Evolutionary conservation across 2,888 invertebrate species (phyloP), one percentile per base, ranked within the genome.

Genomic region (Clostera curtula): DNA sequence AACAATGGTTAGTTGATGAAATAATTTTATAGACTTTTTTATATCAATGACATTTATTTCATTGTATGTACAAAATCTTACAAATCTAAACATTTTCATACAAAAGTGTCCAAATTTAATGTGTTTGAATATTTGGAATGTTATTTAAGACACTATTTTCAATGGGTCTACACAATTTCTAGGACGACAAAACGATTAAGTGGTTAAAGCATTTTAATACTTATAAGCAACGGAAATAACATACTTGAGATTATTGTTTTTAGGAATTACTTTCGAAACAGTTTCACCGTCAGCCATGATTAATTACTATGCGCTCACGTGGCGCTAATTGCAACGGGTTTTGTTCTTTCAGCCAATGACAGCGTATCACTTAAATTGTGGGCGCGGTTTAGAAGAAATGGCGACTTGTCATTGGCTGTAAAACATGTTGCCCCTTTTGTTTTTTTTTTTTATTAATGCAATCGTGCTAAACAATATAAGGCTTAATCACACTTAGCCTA

Each of bases 21-120:
- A n/a, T n/a, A n/a, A n/a, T n/a, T n/a, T n/a, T n/a, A 66, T 46
- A 31, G 36, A 43, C 47, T 51, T 33, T 36, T 63, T 63, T 73
- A 68, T 71, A 67, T 75, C 74, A 82, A 80, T 80, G 79, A 79
- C 82, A 83, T 82, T 82, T 83, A 82, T 82, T 79, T 79, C 69
- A 75, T 79, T 76, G 72, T 83, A 83, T 83, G 80, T 83, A 83
- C 83, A 83, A 83, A 83, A 83, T 71, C 83, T 82, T 80, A 80
- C 34, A 79, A 71, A 77, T 73, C 76, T 82, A 80, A 63, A 65
- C 57, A 56, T 49, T 76, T 57, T 71, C 74, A 68, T 82, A 83
- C 77, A 82, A 82, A 83, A 82, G 79, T 83, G 79, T 80, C 77
- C 75, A 82, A 80, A 76, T 76, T 69, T 72, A 67, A 72, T 57